phyloP scores from a whole-genome alignment of 1,140 invertebrate species.

The Apis cerana region DNA sequence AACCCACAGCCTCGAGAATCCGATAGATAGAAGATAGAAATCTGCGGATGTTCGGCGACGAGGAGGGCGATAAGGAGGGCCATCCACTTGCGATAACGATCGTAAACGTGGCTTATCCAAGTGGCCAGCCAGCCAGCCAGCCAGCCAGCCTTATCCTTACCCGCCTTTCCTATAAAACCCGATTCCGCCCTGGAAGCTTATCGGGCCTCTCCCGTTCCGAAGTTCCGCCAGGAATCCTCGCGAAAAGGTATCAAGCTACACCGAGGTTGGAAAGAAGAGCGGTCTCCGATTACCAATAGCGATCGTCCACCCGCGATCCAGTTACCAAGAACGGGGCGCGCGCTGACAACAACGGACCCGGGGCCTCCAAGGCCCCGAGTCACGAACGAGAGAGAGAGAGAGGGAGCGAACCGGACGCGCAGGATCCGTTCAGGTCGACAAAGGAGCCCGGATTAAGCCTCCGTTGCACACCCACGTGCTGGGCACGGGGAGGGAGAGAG shows the following conservation, averaged over 20 bases:
- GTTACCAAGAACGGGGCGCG: constrained; percentile 12
- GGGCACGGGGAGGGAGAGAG: no score
- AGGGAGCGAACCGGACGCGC: constrained; percentile 33
- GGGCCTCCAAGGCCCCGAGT: background rate
- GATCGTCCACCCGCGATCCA: constrained; percentile 46
- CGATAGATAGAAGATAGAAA: background rate
- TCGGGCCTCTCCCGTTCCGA: no score
- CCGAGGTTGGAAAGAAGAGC: no score
- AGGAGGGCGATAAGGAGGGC: background rate
- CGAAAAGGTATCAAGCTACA: background rate
- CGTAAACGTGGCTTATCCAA: background rate
- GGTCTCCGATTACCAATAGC: constrained; percentile 47
- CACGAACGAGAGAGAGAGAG: background rate
- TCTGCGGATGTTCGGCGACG: background rate
- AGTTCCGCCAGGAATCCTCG: no score
- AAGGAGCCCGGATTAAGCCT: constrained; percentile 29
- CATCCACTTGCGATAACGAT: constrained; percentile 9
- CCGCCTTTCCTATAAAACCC: no score
- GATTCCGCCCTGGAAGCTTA: no score
- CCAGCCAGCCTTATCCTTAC: no score
- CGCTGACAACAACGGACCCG: no score
- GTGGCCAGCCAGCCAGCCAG: no score
- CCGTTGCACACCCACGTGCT: constrained; percentile 42
- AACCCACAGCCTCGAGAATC: background rate
- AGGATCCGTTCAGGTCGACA: constrained; percentile 32